Conservation (phyloP, 2,888 invertebrate genomes). For the Metallyticus violacea region DNA sequence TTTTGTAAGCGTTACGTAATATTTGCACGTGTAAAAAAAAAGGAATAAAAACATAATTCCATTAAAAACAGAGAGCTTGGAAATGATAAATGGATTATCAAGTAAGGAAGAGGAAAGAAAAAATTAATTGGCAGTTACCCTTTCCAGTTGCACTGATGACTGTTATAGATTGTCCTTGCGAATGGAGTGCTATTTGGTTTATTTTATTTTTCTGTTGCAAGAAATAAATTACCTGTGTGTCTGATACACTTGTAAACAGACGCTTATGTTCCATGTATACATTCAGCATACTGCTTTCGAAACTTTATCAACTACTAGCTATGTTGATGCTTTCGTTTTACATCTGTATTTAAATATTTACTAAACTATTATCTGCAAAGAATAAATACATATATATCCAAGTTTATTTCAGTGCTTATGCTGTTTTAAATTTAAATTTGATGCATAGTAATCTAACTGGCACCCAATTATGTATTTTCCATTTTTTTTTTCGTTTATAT, state of each 20-base stretch:
- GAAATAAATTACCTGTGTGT: neutral
- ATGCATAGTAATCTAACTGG: too few relatives aligned
- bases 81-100: neutral
- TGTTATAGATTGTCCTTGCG: neutral
- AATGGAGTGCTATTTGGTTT: too few relatives aligned
- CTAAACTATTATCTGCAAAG: too few relatives aligned
- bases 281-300: neutral
- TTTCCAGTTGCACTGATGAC: neutral
- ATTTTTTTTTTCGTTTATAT: too few relatives aligned
- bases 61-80: neutral
- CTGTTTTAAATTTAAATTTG: too few relatives aligned
- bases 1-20: neutral
- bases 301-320: neutral
- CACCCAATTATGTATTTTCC: too few relatives aligned
- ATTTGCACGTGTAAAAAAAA: neutral
- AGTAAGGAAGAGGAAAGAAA: neutral
- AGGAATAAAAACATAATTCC: neutral
- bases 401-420: too few relatives aligned
- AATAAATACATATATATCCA: too few relatives aligned
- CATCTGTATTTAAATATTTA: too few relatives aligned
- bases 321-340: neutral
- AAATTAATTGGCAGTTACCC: neutral
- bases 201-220: neutral
- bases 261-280: neutral
- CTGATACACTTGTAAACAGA: neutral